Conservation (phyloP, 2,888 invertebrate genomes). For the Dolichomitus sp. region DNA sequence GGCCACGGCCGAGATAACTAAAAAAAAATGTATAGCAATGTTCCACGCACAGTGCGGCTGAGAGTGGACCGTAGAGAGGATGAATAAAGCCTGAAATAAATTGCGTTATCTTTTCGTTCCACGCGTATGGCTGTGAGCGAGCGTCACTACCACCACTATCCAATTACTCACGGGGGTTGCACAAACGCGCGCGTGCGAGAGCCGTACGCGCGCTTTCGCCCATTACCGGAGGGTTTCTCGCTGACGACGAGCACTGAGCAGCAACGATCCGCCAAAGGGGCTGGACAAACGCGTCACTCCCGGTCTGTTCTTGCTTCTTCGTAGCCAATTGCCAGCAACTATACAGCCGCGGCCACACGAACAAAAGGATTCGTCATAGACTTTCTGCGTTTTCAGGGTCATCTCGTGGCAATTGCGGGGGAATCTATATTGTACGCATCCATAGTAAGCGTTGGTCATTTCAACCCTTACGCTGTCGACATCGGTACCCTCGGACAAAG, state of each 20-base stretch:
- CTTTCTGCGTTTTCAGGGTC: conserved; percentile 53
- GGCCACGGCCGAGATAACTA: too few relatives aligned
- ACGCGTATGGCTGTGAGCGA: conserved; percentile 80
- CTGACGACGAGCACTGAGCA: conserved; percentile 4
- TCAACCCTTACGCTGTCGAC: conserved; percentile 51
- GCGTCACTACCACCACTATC: conserved; percentile 72
- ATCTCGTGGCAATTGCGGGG: conserved; percentile 23
- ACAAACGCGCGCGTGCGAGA: conserved; percentile 50
- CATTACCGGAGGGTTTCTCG: conserved; percentile 57
- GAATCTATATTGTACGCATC: background rate
- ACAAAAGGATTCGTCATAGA: conserved; percentile 68
- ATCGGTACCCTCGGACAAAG: conserved; percentile 43
- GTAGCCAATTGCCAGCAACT: conserved; percentile 54
- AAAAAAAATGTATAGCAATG: conserved; percentile 63
- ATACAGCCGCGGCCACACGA: conserved; percentile 7
- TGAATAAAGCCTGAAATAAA: conserved; percentile 83
- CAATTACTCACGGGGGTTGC: conserved; percentile 70
- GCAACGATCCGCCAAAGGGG: conserved; percentile 41
- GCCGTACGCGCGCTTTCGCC: conserved; percentile 51
- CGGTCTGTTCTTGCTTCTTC: conserved; percentile 40
- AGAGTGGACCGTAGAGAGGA: conserved; percentile 73
- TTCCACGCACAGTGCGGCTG: conserved; percentile 60
- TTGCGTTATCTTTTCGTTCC: conserved; percentile 85
- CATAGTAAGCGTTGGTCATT: conserved; percentile 41
- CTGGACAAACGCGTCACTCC: conserved; percentile 57